Evolutionary conservation across 1,140 invertebrate genomes (phyloP).

Genomic region (Tetramorium simillimum): DNA sequence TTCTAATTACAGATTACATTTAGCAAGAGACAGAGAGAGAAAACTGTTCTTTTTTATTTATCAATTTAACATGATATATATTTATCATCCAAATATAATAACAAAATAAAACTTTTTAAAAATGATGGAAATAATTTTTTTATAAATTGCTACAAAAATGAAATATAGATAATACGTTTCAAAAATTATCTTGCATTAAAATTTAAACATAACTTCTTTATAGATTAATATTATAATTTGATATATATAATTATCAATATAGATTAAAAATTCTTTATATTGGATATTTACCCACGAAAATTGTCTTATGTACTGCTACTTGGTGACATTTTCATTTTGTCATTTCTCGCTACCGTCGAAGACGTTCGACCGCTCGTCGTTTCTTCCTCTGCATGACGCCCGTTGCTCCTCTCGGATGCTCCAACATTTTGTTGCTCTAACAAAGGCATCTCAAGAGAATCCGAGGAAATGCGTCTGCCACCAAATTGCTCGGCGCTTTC

Average conservation of each 20-base stretch:
- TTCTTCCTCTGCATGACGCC: constrained; percentile 37
- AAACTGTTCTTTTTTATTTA: not conserved
- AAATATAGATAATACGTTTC: not conserved
- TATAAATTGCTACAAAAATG: not conserved
- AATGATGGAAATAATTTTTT: not conserved
- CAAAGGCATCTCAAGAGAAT: constrained; percentile 81
- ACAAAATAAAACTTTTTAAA: not conserved
- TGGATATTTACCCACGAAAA: constrained; percentile 51
- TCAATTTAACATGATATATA: not conserved
- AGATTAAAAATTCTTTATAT: not conserved
- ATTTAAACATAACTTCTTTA: not conserved
- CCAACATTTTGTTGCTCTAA: constrained; percentile 76
- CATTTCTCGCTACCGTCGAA: constrained; percentile 68
- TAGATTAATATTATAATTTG: not conserved
- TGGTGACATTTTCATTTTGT: constrained; percentile 70
- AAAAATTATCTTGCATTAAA: not conserved
- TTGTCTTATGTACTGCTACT: constrained; percentile 67
- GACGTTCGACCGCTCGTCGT: constrained; percentile 52
- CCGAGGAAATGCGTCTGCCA: constrained; percentile 82
- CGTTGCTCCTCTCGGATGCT: constrained; percentile 64
- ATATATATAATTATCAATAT: not conserved
- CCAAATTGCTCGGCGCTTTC: constrained; percentile 71
- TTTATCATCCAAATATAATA: not conserved
- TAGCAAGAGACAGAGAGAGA: not conserved
- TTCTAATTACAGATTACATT: not conserved